A percentile compares a stretch with the other conserved stretches of the same genome.
Conservation (phyloP, 2,797 vertebrate species). For the Trichosurus vulpecula region DNA sequence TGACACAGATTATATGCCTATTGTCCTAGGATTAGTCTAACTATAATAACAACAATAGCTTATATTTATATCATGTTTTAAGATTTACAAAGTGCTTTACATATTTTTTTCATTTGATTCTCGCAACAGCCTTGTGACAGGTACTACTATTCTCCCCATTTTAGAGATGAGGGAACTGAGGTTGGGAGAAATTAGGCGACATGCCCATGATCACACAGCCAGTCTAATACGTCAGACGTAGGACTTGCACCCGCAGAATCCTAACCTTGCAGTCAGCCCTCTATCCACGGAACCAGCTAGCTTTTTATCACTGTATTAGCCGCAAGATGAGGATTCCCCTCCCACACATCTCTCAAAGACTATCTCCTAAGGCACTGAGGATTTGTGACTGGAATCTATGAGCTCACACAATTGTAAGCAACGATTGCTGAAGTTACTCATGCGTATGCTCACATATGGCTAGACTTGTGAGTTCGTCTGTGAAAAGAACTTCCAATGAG, state of each 20-base stretch:
- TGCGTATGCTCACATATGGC: neutral
- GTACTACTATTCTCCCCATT: neutral
- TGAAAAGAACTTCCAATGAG: neutral
- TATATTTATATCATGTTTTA: neutral
- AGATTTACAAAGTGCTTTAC: neutral
- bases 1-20: neutral
- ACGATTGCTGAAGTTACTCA: neutral
- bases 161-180: neutral
- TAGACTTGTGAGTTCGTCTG: neutral
- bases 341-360: neutral
- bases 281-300: neutral
- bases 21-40: neutral
- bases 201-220: neutral
- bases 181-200: neutral
- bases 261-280: neutral
- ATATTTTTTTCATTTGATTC: neutral
- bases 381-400: neutral
- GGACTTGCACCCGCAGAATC: neutral
- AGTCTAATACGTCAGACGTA: neutral
- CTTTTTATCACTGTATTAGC: neutral
- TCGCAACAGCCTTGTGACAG: neutral
- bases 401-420: neutral
- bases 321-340: neutral
- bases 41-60: neutral
- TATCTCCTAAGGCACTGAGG: neutral